Conservation (phyloP, 2,797 vertebrate species). For the Danio tinwini region DNA sequence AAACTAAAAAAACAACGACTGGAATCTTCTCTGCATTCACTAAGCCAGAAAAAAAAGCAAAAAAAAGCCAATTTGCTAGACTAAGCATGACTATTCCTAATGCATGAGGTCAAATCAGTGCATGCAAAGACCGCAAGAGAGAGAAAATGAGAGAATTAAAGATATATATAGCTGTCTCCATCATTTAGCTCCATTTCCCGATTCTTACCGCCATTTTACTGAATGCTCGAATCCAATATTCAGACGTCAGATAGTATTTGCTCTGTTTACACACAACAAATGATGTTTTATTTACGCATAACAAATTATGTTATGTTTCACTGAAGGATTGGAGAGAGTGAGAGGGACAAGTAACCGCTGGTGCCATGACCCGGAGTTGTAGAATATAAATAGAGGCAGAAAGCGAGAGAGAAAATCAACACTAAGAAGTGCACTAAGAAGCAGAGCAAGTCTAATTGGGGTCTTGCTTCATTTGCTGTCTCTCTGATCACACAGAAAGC, state of each 20-base stretch:
- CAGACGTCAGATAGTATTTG: constrained; percentile 13
- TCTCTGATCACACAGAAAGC: neutral
- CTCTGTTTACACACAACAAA: constrained; percentile 41
- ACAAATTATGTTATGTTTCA: constrained; percentile 15
- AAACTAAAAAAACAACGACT: neutral
- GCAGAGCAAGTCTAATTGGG: constrained; percentile 16
- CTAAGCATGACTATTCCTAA: neutral
- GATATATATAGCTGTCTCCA: neutral
- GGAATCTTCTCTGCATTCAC: neutral
- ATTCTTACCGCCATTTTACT: neutral
- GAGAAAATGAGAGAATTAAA: constrained; percentile 13
- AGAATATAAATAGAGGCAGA: constrained; percentile 8
- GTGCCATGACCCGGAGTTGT: constrained; percentile 19
- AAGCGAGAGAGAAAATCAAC: neutral
- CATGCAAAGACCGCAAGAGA: neutral
- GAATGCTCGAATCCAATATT: constrained; percentile 10
- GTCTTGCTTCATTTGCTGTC: constrained; percentile 31
- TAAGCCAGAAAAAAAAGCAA: neutral
- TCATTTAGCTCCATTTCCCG: neutral
- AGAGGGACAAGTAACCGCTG: neutral
- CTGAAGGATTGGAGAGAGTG: constrained; percentile 11
- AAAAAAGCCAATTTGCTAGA: neutral
- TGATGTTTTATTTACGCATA: constrained; percentile 26
- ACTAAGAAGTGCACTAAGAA: neutral
- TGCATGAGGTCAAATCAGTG: neutral